A percentile compares a stretch with the other conserved stretches of the same genome.
Conservation (phyloP, 2,888 invertebrate species). For the Strigamia transsilvanica region DNA sequence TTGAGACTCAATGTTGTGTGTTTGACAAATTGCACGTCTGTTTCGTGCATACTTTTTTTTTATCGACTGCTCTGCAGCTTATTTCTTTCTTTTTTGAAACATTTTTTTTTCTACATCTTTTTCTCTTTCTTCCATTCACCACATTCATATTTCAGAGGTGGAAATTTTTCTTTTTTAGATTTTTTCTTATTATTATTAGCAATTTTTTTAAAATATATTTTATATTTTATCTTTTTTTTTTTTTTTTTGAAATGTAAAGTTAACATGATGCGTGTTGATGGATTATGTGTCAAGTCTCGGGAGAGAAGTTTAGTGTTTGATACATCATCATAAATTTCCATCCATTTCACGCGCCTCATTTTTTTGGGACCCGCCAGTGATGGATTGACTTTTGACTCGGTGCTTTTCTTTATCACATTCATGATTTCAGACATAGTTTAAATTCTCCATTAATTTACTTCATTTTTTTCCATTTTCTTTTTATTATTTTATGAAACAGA, state of each 20-base stretch:
- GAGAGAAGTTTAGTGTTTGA: conserved; percentile 44
- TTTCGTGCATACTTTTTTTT: conserved; percentile 41
- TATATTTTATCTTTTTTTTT: background rate
- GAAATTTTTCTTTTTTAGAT: background rate
- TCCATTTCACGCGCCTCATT: conserved; percentile 33
- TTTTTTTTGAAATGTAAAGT: background rate
- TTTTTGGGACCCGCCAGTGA: conserved; percentile 4
- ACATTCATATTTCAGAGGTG: background rate
- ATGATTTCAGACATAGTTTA: background rate
- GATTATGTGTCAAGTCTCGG: conserved; percentile 39
- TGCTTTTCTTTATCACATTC: background rate
- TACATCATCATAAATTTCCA: conserved; percentile 49
- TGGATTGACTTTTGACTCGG: conserved; percentile 35
- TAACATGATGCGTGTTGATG: conserved; percentile 41
- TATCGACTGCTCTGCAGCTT: conserved; percentile 5
- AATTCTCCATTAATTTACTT: conserved; percentile 20
- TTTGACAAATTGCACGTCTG: conserved; percentile 45
- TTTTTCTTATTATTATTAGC: background rate
- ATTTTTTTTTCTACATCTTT: background rate
- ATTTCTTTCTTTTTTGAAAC: background rate
- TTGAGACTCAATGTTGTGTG: conserved; percentile 35
- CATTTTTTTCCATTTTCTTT: background rate
- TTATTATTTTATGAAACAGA: conserved; percentile 3
- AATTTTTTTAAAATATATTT: conserved; percentile 14
- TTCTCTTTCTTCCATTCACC: background rate